Conservation (phyloP, 2,113 vertebrate genomes). For the Stigmatopora argus region DNA sequence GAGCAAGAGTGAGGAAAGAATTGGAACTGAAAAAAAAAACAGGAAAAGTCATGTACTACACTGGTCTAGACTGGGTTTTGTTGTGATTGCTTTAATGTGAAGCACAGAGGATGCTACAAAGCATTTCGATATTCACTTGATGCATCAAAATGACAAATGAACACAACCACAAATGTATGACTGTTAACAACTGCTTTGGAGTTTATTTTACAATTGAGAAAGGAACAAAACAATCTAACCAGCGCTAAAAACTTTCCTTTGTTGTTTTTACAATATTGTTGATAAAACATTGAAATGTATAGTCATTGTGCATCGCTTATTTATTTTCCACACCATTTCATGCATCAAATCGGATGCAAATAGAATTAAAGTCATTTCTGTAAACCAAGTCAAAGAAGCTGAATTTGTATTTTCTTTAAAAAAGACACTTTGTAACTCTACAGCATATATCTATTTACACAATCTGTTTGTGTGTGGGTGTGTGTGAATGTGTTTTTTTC, state of each 20-base stretch:
- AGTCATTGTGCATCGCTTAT: constrained; percentile 96
- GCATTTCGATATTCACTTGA: constrained; percentile 20
- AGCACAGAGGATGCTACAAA: constrained; percentile 23
- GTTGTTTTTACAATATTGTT: constrained; percentile 85
- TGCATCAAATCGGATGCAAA: constrained; percentile 93
- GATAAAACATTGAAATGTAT: constrained; percentile 97
- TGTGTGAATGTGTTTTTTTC: constrained; percentile 36
- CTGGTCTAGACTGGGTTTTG: constrained; percentile 23
- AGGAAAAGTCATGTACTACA: constrained; percentile 16
- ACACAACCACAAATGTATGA: constrained; percentile 71
- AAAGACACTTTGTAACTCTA: constrained; percentile 88
- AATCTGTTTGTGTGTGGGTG: constrained; percentile 72
- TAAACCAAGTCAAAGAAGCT: constrained; percentile 97
- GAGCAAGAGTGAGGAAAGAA: background rate
- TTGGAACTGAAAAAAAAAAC: constrained; percentile 17
- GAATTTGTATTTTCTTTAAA: constrained; percentile 88
- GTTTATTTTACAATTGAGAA: constrained; percentile 99
- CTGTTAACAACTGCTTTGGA: constrained; percentile 95
- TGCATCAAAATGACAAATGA: constrained; percentile 47
- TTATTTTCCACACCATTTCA: constrained; percentile 90
- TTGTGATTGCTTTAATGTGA: constrained; percentile 40
- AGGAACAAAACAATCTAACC: constrained; percentile 83
- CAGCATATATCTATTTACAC: constrained; percentile 98
- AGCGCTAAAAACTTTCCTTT: constrained; percentile 70
- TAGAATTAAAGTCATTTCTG: constrained; percentile 89